Evolutionary conservation across 2,888 invertebrate species (phyloP), one percentile per base, ranked within the genome.

Genomic region (Lordiphosa andalusiaca): DNA sequence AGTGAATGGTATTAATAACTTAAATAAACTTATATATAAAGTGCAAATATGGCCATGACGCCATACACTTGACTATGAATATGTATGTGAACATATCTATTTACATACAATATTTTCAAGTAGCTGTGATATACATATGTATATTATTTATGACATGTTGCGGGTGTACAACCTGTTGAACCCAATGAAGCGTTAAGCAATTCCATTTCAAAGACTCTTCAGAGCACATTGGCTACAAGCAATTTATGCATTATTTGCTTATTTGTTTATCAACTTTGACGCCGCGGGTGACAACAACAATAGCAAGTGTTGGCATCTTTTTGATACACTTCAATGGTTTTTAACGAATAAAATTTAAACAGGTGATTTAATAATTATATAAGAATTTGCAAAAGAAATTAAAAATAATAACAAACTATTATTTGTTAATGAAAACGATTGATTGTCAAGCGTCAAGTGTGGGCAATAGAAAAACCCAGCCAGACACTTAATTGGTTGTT

Each of bases 401-500:
- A 48, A 23, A n/a, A 21, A 48, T 6, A 25, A 25, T 7, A 25
- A 25, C 6, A 7, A 7, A 25, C 25, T 25, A 25, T 25, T 25
- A 25, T 30, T 44, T n/a, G 13, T 33, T 44, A 33, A 44, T 44
- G 9, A 37, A 33, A 16, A 33, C 33, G 13, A 44, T 44, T 44
- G 30, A 44, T 33, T 33, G 16, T 16, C 23, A 42, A 42, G 42
- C 30, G 16, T 48, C 49, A 63, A 39, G 33, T 62, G 56, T 65
- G 41, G 61, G 9, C 61, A 13, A 46, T 60, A 50, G 61, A 37
- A 37, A 47, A 47, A n/a, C 30, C 42, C 56, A 54, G 59, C 60
- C 59, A 72, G 72, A 66, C 68, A 72, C 62, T 57, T 84, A 84
- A 84, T 80, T 77, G 80, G 64, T 75, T 82, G 85, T 84, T 81